Base-by-base conservation (phyloP, 2,113 vertebrate genomes). In the Ivindomyrus marchei region DNA sequence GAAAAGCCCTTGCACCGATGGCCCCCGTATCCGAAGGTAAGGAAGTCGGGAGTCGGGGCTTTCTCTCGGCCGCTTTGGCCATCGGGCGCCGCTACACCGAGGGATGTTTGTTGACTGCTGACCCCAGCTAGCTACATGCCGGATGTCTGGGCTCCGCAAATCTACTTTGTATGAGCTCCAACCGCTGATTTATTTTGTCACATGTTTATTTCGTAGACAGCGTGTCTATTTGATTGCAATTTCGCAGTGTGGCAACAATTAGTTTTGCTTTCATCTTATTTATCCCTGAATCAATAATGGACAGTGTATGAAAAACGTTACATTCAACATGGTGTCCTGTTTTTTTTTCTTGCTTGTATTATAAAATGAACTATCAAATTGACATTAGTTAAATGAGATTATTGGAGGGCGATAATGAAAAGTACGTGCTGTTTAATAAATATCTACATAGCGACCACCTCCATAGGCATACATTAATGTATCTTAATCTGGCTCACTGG, bases 11-110 rank as follows among this genome's bases (percentile, higher is more conserved):
- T 97, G 98, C 97, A 97, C 97, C 96, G 97, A 98, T 98, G 97
- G 98, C 97, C 97, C 98, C 97, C 95, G 96, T 98, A 97, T 97
- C 97, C 97, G 97, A 97, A 97, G 98, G 98, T 98, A 97, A 97
- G 97, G 83, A 11, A 89, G 90, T 85, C 15, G 70, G 50, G 7
- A 87, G 50, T 9, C 27, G 47, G 45, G 46, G 45, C 66, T 88
- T 47, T 42, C 27, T 53, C 50, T n/a, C 42, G n/a, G 17, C 39
- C 53, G 19, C 13, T 62, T 70, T 24, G 31, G 36, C 56, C 39
- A 45, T 7, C 39, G 77, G 42, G 42, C 15, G 39, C 19, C 15
- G 31, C 77, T 42, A 21, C 19, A 15, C 42, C 42, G 19, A 83
- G 39, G 36, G 53, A 70, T 62, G 36, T n/a, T 42, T 88, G 87